Evolutionary conservation across 1,140 invertebrate species (phyloP), one percentile per base, ranked within the genome.

Genomic region (Brachionus paranguensis): DNA sequence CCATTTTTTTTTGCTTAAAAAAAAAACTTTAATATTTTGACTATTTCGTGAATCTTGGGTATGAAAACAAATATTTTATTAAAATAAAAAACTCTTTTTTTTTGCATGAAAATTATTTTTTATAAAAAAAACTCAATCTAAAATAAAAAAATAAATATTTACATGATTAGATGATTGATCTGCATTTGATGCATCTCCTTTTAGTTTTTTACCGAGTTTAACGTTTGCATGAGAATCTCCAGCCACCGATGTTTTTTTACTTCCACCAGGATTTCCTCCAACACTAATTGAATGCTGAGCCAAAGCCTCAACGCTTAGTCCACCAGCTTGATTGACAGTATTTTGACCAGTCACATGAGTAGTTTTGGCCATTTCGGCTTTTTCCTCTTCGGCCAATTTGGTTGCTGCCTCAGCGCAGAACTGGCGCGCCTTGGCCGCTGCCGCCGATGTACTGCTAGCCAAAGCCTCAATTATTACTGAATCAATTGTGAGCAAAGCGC

Each of bases 401-500:
- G 86, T 84, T 2, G 88, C 88, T 14, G 89, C 88, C 60, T 89
- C 88, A 7, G 86, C 83, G 86, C 89, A 89, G 60, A 89, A 85
- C 78, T 89, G 87, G 5, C 88, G 50, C 4, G 89, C 89, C 20
- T 85, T 85, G 72, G 87, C 84, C 12, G 88, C 88, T 37, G 88
- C 86, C 14, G 86, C 84, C 1, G 88, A 88, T 85, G 87, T 87
- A 17, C 88, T 88, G 85, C 86, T 88, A 12, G 88, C 86, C n/a
- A 90, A 88, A 33, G 89, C 88, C 84, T 90, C 89, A 20, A 87
- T 84, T 8, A 90, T 87, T 37, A 90, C 85, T 8, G 86, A 86
- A 85, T 90, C 88, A 12, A 90, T 72, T 24, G 86, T 89, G 50
- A 90, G 85, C 20, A 90, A 86, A 20, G 89, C 88, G 27, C 88